phyloP scores from a whole-genome alignment of 2,113 vertebrate genomes.

The Megaceryle maxima region DNA sequence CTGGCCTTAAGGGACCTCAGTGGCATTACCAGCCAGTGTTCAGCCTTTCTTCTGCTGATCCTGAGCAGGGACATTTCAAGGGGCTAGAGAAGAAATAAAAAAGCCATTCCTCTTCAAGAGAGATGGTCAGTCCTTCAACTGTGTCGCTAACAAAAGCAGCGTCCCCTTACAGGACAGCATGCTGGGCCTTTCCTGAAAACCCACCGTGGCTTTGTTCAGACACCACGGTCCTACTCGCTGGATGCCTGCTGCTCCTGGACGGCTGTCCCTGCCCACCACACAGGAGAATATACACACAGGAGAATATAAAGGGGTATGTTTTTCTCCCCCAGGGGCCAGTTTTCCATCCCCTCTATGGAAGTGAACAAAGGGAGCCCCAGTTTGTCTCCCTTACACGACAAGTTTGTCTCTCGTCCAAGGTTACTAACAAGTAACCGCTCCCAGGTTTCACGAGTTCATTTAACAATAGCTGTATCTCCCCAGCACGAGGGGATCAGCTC shows the following conservation, averaged over 20 bases:
- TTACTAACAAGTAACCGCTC: not conserved
- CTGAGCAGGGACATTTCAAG: not conserved
- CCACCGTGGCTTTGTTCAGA: not conserved
- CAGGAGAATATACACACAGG: not conserved
- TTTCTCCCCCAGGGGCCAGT: not conserved
- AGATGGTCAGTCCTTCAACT: not conserved
- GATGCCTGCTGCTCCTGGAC: not conserved
- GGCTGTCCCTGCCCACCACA: not conserved
- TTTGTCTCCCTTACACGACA: not conserved
- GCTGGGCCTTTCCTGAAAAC: not conserved
- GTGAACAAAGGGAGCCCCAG: not conserved
- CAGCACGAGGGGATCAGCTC: slow-evolving; percentile 32
- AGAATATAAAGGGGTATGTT: not conserved
- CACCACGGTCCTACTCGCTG: not conserved
- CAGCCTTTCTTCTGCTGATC: not conserved
- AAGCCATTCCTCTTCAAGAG: not conserved
- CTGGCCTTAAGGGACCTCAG: not conserved
- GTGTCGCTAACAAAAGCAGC: not conserved
- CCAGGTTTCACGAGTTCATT: not conserved
- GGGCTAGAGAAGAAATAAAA: not conserved
- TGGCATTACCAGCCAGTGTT: not conserved
- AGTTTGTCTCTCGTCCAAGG: not conserved
- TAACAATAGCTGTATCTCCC: slow-evolving; percentile 4
- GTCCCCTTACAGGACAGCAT: not conserved
- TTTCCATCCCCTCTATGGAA: not conserved